These are phyloP conservation scores for Coelopa frigida DNA, from an alignment of 1,140 invertebrate genomes.

Conservation along the genomic window DNA sequence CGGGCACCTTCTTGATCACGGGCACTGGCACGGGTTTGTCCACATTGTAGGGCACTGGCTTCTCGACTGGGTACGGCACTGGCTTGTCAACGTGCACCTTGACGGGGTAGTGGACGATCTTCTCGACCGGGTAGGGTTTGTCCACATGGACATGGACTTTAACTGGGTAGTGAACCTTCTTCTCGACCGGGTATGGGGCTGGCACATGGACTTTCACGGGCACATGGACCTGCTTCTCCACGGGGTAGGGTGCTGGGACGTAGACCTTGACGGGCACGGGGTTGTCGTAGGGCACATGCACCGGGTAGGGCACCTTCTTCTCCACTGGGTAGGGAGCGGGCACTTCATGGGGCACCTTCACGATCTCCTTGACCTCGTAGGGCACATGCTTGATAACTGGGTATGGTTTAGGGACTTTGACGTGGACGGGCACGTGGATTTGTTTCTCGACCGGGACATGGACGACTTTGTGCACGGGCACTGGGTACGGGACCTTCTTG, in stretches of 20 bases:
- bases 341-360: conserved; percentile 56
- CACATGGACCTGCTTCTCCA: conserved; percentile 58
- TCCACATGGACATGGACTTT: conserved; percentile 61
- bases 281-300: conserved; percentile 56
- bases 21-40: conserved; percentile 54
- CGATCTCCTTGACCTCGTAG: conserved; percentile 54
- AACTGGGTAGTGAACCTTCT: conserved; percentile 59
- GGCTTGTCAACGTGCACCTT: conserved; percentile 60
- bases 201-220: conserved; percentile 64
- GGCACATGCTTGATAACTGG: conserved; percentile 56
- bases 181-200: conserved; percentile 64
- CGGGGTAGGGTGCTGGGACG: conserved; percentile 55
- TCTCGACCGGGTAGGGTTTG: conserved; percentile 64
- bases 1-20: conserved; percentile 49
- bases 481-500: conserved; percentile 60
- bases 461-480: conserved; percentile 55
- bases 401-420: conserved; percentile 54
- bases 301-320: conserved; percentile 54
- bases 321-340: conserved; percentile 58
- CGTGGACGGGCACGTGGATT: conserved; percentile 52
- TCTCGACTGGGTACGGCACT: conserved; percentile 57
- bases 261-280: conserved; percentile 60
- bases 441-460: conserved; percentile 51
- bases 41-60: conserved; percentile 56
- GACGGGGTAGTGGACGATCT: conserved; percentile 63